Conservation (phyloP, 23 tunicate species). For the Styela plicata region DNA sequence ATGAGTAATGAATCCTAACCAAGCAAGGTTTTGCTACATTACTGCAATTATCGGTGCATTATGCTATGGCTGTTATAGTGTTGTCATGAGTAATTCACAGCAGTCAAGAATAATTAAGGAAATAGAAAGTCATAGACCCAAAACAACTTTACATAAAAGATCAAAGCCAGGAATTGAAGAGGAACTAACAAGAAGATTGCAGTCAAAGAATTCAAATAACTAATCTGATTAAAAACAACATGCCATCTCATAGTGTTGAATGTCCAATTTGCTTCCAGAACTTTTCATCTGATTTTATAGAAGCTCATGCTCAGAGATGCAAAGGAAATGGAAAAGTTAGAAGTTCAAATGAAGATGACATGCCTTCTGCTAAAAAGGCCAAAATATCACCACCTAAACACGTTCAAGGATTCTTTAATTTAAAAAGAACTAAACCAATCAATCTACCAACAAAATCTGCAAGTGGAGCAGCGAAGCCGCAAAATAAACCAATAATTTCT, state of each 20-base stretch:
- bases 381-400: not conserved
- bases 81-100: not conserved
- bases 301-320: slow-evolving; percentile 62
- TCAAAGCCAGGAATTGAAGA: not conserved
- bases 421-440: not conserved
- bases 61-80: not conserved
- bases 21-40: not conserved
- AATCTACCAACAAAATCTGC: not conserved
- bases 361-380: slow-evolving; percentile 12
- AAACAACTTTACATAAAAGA: not conserved
- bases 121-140: not conserved
- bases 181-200: not conserved
- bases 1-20: not conserved
- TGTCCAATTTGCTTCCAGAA: slow-evolving; percentile 70
- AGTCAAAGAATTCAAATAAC: not conserved
- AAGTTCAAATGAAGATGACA: not conserved
- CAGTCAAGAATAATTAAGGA: not conserved
- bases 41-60: not conserved
- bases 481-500: not conserved
- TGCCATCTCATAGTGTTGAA: slow-evolving; percentile 26
- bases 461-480: not conserved
- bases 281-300: slow-evolving; percentile 44
- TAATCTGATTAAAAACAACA: not conserved
- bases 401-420: not conserved
- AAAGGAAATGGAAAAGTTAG: slow-evolving; percentile 20